Percentiles rank a stretch among this genome's conserved stretches.
Evolutionary conservation across 2,888 invertebrate species (phyloP).

Genomic region (Drosophila anomalata): DNA sequence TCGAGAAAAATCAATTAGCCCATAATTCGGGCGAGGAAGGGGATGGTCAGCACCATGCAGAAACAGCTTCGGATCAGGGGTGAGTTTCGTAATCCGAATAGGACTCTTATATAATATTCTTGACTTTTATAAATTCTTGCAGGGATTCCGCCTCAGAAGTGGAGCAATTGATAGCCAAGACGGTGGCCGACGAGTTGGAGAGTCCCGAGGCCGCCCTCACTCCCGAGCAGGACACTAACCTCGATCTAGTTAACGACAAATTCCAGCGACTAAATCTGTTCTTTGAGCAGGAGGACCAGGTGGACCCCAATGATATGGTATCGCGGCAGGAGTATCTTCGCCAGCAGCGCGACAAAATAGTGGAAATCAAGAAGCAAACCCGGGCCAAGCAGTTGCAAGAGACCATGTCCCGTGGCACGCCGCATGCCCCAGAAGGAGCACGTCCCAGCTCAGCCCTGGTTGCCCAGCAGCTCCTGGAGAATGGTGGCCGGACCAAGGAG

Average conservation of each 20-base stretch:
- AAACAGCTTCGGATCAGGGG: conserved; percentile 56
- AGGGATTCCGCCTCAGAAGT: conserved; percentile 71
- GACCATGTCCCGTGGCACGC: conserved; percentile 85
- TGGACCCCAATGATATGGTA: conserved; percentile 88
- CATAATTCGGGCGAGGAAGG: conserved; percentile 50
- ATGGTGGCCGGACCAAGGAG: conserved; percentile 80
- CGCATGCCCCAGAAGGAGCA: conserved; percentile 33
- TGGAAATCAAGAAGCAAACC: conserved; percentile 94
- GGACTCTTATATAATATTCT: not conserved
- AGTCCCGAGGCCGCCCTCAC: conserved; percentile 78
- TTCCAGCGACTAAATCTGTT: conserved; percentile 83
- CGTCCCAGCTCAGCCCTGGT: conserved; percentile 91
- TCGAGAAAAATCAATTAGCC: conserved; percentile 90
- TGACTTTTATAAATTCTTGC: not conserved
- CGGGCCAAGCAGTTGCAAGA: conserved; percentile 91
- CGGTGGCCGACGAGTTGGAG: conserved; percentile 76
- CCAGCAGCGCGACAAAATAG: conserved; percentile 94
- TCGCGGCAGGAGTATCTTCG: conserved; percentile 93
- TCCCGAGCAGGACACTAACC: conserved; percentile 70
- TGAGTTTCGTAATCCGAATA: conserved; percentile 14
- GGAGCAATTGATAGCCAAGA: conserved; percentile 79
- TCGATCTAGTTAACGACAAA: conserved; percentile 75
- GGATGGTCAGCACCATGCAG: conserved; percentile 50
- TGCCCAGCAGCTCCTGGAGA: conserved; percentile 88
- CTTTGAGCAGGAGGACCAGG: conserved; percentile 82